Evolutionary conservation across 2,888 invertebrate genomes (phyloP).

Genomic region (Apodemia hepburni): DNA sequence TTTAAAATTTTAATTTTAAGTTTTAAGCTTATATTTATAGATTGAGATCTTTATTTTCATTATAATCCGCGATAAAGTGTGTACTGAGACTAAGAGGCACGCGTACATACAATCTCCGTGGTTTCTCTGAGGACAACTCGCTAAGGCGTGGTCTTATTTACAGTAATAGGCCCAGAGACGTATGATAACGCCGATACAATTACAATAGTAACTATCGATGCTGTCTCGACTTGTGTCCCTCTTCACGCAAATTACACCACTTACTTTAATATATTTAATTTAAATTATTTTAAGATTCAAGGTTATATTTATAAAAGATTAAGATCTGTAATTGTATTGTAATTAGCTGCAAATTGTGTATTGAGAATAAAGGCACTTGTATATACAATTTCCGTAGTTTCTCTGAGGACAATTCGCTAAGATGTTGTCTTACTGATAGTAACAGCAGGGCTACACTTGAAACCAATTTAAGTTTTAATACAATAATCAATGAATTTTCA

Average conservation of each 20-base stretch:
- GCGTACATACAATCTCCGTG: slow-evolving; percentile 25
- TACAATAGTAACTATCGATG: slow-evolving; percentile 22
- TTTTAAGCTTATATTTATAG: background rate
- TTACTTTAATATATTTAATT: background rate
- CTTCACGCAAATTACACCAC: background rate
- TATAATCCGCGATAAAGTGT: slow-evolving; percentile 18
- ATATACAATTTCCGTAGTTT: slow-evolving; percentile 23
- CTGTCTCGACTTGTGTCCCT: background rate
- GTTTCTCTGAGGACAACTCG: slow-evolving; percentile 28
- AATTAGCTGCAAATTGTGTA: slow-evolving; percentile 18
- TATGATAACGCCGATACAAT: slow-evolving; percentile 25
- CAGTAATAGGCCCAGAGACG: slow-evolving; percentile 28
- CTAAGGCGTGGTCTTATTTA: slow-evolving; percentile 35
- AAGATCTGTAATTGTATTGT: no score
- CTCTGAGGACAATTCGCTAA: slow-evolving; percentile 27
- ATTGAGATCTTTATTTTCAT: no score
- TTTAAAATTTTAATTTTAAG: background rate
- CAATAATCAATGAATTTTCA: no score
- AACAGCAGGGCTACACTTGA: no score
- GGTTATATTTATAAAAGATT: no score
- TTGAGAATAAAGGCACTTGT: slow-evolving; percentile 23
- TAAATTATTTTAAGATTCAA: no score
- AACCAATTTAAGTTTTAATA: no score
- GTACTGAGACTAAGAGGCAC: slow-evolving; percentile 23
- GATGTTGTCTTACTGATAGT: slow-evolving; percentile 35